Conservation (phyloP, 2,797 vertebrate species). For the Iguana delicatissima region DNA sequence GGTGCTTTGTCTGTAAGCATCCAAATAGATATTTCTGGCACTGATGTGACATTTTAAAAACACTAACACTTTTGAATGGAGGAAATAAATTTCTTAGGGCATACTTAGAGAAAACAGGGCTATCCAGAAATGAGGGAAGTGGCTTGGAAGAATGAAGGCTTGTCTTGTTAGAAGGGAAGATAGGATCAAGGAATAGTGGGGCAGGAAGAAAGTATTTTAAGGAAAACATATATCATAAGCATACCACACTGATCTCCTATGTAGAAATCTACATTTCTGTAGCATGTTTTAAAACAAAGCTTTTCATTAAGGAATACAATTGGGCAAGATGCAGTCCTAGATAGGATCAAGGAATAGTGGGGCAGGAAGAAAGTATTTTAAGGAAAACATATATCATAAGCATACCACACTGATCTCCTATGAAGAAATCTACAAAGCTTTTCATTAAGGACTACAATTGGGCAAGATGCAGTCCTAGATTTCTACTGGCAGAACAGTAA, state of each 20-base stretch:
- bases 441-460: background rate
- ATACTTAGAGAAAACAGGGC: background rate
- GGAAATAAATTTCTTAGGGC: background rate
- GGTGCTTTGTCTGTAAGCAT: background rate
- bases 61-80: background rate
- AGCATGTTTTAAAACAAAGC: conserved; percentile 28
- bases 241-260: conserved; percentile 53
- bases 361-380: background rate
- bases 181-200: background rate
- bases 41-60: background rate
- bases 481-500: too few relatives aligned
- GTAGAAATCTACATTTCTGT: conserved; percentile 40
- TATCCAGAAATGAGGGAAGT: background rate
- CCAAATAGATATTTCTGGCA: background rate
- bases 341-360: background rate
- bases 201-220: background rate
- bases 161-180: conserved; percentile 34
- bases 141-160: conserved; percentile 34
- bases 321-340: too few relatives aligned
- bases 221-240: background rate
- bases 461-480: too few relatives aligned
- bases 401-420: conserved; percentile 51
- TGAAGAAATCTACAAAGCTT: conserved; percentile 35
- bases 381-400: background rate
- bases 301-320: background rate